Percentiles rank a stretch among this genome's conserved stretches.
Conservation (phyloP, 2,888 invertebrate species). For the Drosophila fungiperda region DNA sequence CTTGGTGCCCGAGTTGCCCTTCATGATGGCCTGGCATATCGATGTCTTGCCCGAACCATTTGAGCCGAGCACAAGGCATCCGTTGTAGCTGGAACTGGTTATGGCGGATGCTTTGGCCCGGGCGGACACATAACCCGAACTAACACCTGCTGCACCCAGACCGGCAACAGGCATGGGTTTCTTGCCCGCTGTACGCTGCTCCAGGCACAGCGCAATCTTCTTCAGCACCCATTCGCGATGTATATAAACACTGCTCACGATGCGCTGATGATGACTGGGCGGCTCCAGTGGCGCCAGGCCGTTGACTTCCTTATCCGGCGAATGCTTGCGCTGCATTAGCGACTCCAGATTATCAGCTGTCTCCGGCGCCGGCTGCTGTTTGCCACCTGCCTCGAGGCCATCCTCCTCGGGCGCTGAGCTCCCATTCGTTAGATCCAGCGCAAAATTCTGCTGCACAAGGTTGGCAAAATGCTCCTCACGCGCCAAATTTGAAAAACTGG, state of each 20-base stretch:
- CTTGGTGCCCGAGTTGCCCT: constrained; percentile 85
- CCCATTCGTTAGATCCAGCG: constrained; percentile 74
- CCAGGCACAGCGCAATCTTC: constrained; percentile 95
- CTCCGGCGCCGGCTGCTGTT: constrained; percentile 62
- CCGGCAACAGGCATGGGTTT: constrained; percentile 85
- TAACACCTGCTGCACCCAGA: constrained; percentile 61
- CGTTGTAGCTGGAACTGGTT: constrained; percentile 87
- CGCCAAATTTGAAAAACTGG: constrained; percentile 85
- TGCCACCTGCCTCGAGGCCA: constrained; percentile 43
- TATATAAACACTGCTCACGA: constrained; percentile 81
- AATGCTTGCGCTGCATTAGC: constrained; percentile 83
- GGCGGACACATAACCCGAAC: constrained; percentile 74
- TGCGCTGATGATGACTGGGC: constrained; percentile 57
- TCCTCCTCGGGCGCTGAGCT: constrained; percentile 74
- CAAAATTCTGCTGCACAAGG: constrained; percentile 85
- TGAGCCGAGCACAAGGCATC: constrained; percentile 94
- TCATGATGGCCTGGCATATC: constrained; percentile 90
- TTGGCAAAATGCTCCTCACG: constrained; percentile 85
- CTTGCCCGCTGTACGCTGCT: constrained; percentile 93
- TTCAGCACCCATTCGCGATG: constrained; percentile 97
- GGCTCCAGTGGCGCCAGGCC: constrained; percentile 67
- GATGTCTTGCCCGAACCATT: constrained; percentile 98
- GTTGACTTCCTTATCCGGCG: constrained; percentile 84
- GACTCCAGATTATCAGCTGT: constrained; percentile 83
- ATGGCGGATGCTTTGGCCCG: constrained; percentile 82